phyloP scores from a whole-genome alignment of 2,797 vertebrate genomes.

The Chromis chromis region DNA sequence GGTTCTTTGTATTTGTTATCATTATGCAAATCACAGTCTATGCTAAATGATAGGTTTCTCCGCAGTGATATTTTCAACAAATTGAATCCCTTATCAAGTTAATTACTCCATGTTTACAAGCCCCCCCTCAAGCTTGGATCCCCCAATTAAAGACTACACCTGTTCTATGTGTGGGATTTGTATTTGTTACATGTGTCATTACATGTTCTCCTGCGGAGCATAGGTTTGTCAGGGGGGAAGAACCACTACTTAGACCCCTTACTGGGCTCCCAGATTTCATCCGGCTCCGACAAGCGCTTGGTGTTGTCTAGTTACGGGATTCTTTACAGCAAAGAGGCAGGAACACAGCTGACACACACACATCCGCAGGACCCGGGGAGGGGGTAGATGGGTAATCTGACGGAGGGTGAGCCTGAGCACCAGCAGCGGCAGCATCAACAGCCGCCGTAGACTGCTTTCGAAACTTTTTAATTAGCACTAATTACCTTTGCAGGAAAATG shows the following conservation, averaged over 20 bases:
- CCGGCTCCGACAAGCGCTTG: slow-evolving; percentile 55
- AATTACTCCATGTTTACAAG: slow-evolving; percentile 74
- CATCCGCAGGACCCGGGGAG: slow-evolving; percentile 85
- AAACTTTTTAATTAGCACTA: slow-evolving; percentile 99
- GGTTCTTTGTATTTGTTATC: slow-evolving; percentile 58
- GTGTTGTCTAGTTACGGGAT: slow-evolving; percentile 61
- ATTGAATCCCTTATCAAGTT: slow-evolving; percentile 76
- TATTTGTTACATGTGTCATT: slow-evolving; percentile 75
- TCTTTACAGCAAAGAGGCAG: slow-evolving; percentile 83
- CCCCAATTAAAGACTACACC: slow-evolving; percentile 81
- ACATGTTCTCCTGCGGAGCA: slow-evolving; percentile 73
- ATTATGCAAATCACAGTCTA: slow-evolving; percentile 63
- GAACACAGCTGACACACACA: slow-evolving; percentile 88
- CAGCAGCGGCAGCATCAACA: slow-evolving; percentile 74
- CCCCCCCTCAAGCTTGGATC: slow-evolving; percentile 61
- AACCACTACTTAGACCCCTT: slow-evolving; percentile 73
- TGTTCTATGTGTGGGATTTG: slow-evolving; percentile 73
- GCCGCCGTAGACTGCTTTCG: slow-evolving; percentile 88
- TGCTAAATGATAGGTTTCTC: slow-evolving; percentile 65
- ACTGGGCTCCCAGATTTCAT: slow-evolving; percentile 73
- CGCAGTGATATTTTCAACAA: slow-evolving; percentile 69
- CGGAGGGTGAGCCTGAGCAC: slow-evolving; percentile 71
- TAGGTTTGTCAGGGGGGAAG: slow-evolving; percentile 71
- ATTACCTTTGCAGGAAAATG: slow-evolving; percentile 99
- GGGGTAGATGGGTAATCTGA: slow-evolving; percentile 91